Base-by-base conservation (phyloP, 2,888 invertebrate genomes). In the Allophyes oxyacanthae region DNA sequence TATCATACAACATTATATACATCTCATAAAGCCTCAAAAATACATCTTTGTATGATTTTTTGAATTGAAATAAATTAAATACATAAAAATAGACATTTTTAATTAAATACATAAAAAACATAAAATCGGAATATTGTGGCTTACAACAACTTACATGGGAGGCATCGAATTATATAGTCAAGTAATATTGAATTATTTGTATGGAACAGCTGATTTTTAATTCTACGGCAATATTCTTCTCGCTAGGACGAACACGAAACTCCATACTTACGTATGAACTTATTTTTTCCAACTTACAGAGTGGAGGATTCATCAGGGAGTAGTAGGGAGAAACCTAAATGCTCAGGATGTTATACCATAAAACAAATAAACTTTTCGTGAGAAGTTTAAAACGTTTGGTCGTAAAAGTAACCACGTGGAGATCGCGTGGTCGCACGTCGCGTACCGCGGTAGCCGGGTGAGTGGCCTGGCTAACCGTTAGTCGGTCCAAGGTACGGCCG, bases 401-500 rank as follows among this genome's bases (percentile, higher is more conserved):
- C 72, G 69, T 78, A 75, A 77, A 78, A 41, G 61, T 59, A 48
- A 54, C 64, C 59, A 67, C 65, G 64, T 64, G 73, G 58, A 36
- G 50, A 33, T 10, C 43, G 57, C 64, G 60, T 68, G 53, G 59
- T 45, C 37, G 42, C 53, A 30, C 67, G 49, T 32, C 48, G 77
- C 77, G 79, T 79, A 72, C 57, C 63, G 53, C 74, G 72, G 81
- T 78, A 75, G 80, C 62, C 75, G 81, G 87, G 86, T 87, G 81
- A 85, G 58, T 86, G 87, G 71, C 85, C 87, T 79, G 66, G 61
- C 72, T 80, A 74, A 82, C 86, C 83, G 85, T 85, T 85, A 85
- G 42, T 43, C 68, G 76, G 74, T 64, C 57, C 74, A 79, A 82
- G 77, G 57, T 55, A 79, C 59, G 55, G 72, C 64, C 71, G 78